phyloP scores from a whole-genome alignment of 2,888 invertebrate genomes.

The Vanessa cardui region DNA sequence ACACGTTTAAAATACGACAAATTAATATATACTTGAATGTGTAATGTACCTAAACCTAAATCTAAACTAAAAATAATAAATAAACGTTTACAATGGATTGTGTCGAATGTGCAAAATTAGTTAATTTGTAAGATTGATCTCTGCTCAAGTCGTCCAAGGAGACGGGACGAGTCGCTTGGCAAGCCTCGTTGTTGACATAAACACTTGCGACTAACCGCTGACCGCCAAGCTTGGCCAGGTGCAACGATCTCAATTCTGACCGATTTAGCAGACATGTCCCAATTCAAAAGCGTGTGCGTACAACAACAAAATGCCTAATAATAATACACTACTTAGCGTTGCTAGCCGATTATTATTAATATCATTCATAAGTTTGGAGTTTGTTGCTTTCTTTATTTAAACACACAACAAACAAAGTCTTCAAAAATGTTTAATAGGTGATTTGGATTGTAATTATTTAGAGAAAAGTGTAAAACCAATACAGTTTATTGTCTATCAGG shows the following conservation, averaged over 20 bases:
- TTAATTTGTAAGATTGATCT: slow-evolving; percentile 16
- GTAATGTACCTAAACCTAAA: too few species aligned
- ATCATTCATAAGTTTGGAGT: not conserved
- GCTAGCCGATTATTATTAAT: too few species aligned
- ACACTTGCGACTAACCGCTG: slow-evolving; percentile 38
- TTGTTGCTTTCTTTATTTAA: too few species aligned
- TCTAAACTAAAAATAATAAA: too few species aligned
- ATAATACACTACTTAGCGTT: not conserved
- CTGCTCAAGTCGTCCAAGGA: slow-evolving; percentile 19
- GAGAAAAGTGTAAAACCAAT: too few species aligned
- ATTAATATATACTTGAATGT: too few species aligned
- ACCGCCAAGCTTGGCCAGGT: slow-evolving; percentile 42
- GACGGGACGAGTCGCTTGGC: slow-evolving; percentile 43
- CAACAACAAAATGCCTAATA: slow-evolving; percentile 5
- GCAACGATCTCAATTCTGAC: slow-evolving; percentile 38
- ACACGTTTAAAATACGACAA: too few species aligned
- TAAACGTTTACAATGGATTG: not conserved
- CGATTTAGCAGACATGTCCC: slow-evolving; percentile 38
- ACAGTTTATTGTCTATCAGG: too few species aligned
- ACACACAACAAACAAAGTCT: too few species aligned
- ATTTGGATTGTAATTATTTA: too few species aligned
- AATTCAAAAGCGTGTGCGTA: slow-evolving; percentile 9
- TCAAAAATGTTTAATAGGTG: too few species aligned
- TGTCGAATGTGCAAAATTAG: not conserved
- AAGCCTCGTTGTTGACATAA: slow-evolving; percentile 49